Percentiles rank a stretch among this genome's conserved stretches.
phyloP scores from a whole-genome alignment of 2,888 invertebrate species.

The Drosophila greeni region DNA sequence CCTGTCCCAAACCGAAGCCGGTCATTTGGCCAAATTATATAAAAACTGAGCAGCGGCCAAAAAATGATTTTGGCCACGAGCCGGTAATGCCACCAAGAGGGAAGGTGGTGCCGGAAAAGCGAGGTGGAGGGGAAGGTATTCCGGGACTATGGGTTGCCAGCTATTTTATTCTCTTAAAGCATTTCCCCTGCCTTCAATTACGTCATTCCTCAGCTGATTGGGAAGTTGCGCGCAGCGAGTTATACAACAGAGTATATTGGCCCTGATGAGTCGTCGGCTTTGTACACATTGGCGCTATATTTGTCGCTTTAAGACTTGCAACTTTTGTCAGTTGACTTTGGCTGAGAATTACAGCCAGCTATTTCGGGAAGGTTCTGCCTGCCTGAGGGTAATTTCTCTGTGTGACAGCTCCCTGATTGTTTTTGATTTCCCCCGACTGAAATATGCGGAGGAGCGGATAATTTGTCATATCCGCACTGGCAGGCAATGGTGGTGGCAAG shows the following conservation, averaged over 20 bases:
- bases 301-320: slow-evolving; percentile 14
- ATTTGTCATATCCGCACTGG: slow-evolving; percentile 11
- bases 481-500: slow-evolving; percentile 3
- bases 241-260: slow-evolving; percentile 59
- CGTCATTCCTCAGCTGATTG: slow-evolving; percentile 79
- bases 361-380: slow-evolving; percentile 4
- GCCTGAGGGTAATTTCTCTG: slow-evolving; percentile 14
- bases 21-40: slow-evolving; percentile 43
- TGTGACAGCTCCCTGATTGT: slow-evolving; percentile 14
- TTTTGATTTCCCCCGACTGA: slow-evolving; percentile 4
- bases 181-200: slow-evolving; percentile 72
- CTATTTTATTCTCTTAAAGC: slow-evolving; percentile 14
- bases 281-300: slow-evolving; percentile 4
- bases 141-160: neutral
- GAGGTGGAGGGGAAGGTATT: neutral
- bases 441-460: slow-evolving; percentile 4
- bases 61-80: slow-evolving; percentile 7
- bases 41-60: slow-evolving; percentile 35
- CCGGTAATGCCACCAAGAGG: neutral
- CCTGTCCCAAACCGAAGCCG: slow-evolving; percentile 16
- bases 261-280: slow-evolving; percentile 11
- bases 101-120: neutral
- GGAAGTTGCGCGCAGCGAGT: slow-evolving; percentile 37
- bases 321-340: slow-evolving; percentile 14
- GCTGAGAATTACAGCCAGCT: slow-evolving; percentile 4